Evolutionary conservation across 2,113 vertebrate species (phyloP).

Genomic region (Phasianus colchicus): DNA sequence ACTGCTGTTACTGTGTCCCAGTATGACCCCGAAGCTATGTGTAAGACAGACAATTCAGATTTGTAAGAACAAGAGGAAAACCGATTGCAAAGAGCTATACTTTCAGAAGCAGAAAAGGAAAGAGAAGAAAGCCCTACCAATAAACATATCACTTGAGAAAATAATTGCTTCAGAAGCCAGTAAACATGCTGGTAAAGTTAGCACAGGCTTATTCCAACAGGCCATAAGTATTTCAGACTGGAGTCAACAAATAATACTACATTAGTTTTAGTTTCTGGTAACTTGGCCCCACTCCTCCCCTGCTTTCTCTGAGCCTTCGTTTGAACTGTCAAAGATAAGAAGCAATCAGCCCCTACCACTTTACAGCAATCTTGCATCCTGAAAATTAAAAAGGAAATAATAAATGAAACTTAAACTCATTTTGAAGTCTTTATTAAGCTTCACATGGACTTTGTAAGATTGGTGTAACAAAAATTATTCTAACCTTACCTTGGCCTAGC

Average conservation of each 20-base stretch:
- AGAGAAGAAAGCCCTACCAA: neutral
- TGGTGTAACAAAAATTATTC: neutral
- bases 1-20: conserved; percentile 41
- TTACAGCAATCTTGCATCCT: neutral
- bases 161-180: neutral
- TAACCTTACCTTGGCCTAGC: neutral
- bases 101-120: neutral
- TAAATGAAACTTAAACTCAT: neutral
- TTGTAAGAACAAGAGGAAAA: conserved; percentile 1
- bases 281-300: neutral
- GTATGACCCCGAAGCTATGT: neutral
- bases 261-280: neutral
- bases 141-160: neutral
- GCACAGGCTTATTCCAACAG: neutral
- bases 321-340: neutral
- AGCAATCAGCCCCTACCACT: neutral
- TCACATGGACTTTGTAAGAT: neutral
- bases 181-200: neutral
- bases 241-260: neutral
- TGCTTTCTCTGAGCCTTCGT: neutral
- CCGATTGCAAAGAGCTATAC: neutral
- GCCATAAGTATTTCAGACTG: neutral
- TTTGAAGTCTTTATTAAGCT: neutral
- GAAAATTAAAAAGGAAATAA: too few species aligned
- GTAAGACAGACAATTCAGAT: conserved; percentile 16